phyloP scores from a whole-genome alignment of 2,888 invertebrate genomes.

The Synergus japonicus region DNA sequence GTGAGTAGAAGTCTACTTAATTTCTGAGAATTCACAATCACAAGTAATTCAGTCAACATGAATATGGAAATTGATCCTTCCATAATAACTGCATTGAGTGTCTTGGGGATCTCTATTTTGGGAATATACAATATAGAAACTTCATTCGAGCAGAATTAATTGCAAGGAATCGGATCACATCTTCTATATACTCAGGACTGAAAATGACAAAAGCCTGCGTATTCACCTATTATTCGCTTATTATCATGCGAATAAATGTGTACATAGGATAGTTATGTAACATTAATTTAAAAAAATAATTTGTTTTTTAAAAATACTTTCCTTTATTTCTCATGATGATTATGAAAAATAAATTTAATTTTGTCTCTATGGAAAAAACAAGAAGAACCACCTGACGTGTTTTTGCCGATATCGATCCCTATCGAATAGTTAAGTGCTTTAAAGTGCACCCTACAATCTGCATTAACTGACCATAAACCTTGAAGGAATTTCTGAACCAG shows the following conservation, averaged over 20 bases:
- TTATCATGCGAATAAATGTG: neutral
- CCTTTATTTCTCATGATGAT: no score
- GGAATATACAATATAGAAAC: neutral
- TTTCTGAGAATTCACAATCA: neutral
- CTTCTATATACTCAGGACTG: neutral
- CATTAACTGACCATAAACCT: conserved; percentile 2
- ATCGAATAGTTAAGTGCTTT: neutral
- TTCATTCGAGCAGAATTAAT: neutral
- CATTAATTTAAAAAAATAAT: neutral
- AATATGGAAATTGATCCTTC: neutral
- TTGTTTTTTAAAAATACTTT: neutral
- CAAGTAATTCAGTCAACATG: neutral
- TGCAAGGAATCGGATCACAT: neutral
- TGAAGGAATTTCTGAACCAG: neutral
- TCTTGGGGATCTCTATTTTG: neutral
- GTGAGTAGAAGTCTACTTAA: no score
- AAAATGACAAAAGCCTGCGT: neutral
- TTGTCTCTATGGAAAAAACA: neutral
- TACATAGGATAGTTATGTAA: no score
- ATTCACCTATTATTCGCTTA: neutral
- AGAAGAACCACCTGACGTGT: neutral
- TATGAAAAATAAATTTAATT: no score
- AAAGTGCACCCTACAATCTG: neutral
- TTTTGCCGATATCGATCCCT: conserved; percentile 3
- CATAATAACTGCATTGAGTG: neutral